Conservation (phyloP, 2,888 invertebrate species). For the Polyploca ridens region DNA sequence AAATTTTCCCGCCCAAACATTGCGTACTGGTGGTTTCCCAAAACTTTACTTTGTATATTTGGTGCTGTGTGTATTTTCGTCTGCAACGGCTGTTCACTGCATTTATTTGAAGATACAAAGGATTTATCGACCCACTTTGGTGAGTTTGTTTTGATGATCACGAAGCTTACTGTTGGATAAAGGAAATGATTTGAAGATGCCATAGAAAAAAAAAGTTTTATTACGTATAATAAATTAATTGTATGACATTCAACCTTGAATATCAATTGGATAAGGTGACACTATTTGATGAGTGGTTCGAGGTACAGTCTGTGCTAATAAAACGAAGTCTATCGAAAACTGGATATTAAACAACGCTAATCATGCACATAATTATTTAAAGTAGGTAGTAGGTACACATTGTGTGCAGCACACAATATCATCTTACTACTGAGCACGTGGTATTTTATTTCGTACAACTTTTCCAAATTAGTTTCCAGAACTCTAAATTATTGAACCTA, state of each 20-base stretch:
- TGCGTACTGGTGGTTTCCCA: constrained; percentile 33
- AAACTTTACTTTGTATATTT: constrained; percentile 25
- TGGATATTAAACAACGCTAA: background rate
- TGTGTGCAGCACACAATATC: background rate
- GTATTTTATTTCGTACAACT: background rate
- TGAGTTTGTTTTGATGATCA: constrained; percentile 32
- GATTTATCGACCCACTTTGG: constrained; percentile 38
- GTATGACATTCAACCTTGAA: background rate
- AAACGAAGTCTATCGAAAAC: background rate
- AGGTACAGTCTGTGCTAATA: background rate
- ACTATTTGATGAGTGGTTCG: background rate
- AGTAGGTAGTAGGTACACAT: background rate
- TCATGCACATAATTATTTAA: background rate
- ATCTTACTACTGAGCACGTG: background rate
- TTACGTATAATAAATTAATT: constrained; percentile 26
- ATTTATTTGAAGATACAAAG: constrained; percentile 37
- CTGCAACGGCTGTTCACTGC: constrained; percentile 24
- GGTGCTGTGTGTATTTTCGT: constrained; percentile 51
- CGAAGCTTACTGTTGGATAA: background rate
- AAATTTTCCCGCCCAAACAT: constrained; percentile 42
- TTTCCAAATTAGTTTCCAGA: background rate
- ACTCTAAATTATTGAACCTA: background rate
- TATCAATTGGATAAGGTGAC: background rate
- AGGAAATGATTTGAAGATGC: constrained; percentile 24
- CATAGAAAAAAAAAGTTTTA: constrained; percentile 26